Evolutionary conservation across 2,113 vertebrate species (phyloP).

Genomic region (Corythornis cristatus): DNA sequence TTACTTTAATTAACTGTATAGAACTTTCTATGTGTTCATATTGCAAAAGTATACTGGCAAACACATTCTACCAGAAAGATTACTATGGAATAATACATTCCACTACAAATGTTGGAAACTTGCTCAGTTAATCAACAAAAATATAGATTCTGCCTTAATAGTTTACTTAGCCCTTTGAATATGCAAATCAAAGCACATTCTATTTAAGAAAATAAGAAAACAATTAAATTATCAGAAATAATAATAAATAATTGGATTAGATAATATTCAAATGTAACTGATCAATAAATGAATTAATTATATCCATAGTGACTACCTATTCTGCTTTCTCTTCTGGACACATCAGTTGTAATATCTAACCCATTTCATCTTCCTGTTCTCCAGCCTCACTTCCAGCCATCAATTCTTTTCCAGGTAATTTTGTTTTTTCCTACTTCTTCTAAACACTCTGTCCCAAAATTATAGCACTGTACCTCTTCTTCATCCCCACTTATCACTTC

Average conservation of each 20-base stretch:
- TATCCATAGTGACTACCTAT: neutral
- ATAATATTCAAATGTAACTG: neutral
- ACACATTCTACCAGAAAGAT: neutral
- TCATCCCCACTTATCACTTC: neutral
- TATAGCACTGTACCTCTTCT: neutral
- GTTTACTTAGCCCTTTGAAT: neutral
- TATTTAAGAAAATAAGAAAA: neutral
- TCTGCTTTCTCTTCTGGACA: neutral
- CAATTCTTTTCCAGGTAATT: neutral
- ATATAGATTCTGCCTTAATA: neutral
- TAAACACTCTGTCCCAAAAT: neutral
- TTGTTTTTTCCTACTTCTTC: neutral
- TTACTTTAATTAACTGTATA: neutral
- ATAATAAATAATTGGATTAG: neutral
- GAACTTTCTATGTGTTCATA: neutral
- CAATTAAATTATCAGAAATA: neutral
- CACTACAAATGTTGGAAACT: neutral
- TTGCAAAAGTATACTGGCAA: neutral
- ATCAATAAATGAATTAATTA: neutral
- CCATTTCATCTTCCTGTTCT: neutral
- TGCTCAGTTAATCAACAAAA: neutral
- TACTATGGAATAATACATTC: neutral
- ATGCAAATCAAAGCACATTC: neutral
- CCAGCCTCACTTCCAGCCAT: neutral
- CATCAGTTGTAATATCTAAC: fast-evolving